Evolutionary conservation across 2,113 vertebrate species (phyloP).

Genomic region (Ciconia boyciana): DNA sequence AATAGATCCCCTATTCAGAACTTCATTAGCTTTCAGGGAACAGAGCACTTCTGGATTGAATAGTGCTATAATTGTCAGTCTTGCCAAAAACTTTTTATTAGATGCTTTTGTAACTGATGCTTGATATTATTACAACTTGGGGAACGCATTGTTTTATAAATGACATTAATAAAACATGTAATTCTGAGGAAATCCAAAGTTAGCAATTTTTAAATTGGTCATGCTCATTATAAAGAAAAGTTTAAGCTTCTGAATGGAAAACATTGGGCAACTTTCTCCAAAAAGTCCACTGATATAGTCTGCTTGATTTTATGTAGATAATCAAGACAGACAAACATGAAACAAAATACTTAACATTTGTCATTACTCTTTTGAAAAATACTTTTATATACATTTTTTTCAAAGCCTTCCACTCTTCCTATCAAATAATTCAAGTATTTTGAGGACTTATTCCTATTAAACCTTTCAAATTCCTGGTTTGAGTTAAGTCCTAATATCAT

Average conservation of each 20-base stretch:
- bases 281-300: background rate
- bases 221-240: background rate
- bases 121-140: slow-evolving; percentile 18
- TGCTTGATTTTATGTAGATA: background rate
- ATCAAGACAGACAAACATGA: background rate
- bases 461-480: background rate
- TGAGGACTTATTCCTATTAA: background rate
- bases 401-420: background rate
- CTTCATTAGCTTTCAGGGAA: slow-evolving; percentile 33
- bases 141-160: slow-evolving; percentile 19
- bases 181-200: background rate
- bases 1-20: background rate
- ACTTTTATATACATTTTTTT: background rate
- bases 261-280: background rate
- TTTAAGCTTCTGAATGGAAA: background rate
- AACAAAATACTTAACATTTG: background rate
- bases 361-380: background rate
- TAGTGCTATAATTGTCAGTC: slow-evolving; percentile 6
- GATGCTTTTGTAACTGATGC: slow-evolving; percentile 32
- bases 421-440: background rate
- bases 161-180: background rate
- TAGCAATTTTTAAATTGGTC: background rate
- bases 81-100: slow-evolving; percentile 42
- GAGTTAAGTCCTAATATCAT: background rate
- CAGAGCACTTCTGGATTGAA: background rate